Evolutionary conservation across 2,113 vertebrate species (phyloP).

Genomic region (Sebastes schlegelii): DNA sequence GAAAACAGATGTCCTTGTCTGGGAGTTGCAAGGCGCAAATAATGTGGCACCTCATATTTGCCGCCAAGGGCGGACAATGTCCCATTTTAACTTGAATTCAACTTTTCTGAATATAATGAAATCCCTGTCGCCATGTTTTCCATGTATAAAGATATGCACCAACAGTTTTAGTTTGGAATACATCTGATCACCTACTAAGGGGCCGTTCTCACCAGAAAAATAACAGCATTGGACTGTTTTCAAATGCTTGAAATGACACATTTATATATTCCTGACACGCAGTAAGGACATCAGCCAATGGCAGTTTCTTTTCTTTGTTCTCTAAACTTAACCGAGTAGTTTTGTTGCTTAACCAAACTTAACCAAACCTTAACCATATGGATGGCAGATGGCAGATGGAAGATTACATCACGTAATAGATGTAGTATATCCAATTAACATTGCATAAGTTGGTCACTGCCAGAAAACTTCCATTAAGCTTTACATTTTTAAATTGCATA

Average conservation of each 20-base stretch:
- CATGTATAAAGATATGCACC: neutral
- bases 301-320: neutral
- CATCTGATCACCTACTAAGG: neutral
- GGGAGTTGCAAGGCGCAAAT: conserved; percentile 43
- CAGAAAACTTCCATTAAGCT: neutral
- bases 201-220: neutral
- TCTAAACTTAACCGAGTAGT: neutral
- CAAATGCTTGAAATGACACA: neutral
- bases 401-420: neutral
- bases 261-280: neutral
- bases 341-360: neutral
- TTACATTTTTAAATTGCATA: neutral
- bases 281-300: neutral
- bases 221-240: neutral
- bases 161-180: neutral
- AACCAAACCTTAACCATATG: too few species aligned
- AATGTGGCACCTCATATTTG: conserved; percentile 40
- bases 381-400: too few species aligned
- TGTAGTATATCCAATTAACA: neutral
- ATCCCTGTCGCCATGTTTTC: conserved; percentile 13
- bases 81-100: conserved; percentile 35
- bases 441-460: neutral
- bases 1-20: conserved; percentile 68
- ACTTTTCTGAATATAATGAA: conserved; percentile 21
- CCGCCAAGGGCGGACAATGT: conserved; percentile 48